Evolutionary conservation across 2,797 vertebrate species (phyloP).

Genomic region (Miichthys miiuy): DNA sequence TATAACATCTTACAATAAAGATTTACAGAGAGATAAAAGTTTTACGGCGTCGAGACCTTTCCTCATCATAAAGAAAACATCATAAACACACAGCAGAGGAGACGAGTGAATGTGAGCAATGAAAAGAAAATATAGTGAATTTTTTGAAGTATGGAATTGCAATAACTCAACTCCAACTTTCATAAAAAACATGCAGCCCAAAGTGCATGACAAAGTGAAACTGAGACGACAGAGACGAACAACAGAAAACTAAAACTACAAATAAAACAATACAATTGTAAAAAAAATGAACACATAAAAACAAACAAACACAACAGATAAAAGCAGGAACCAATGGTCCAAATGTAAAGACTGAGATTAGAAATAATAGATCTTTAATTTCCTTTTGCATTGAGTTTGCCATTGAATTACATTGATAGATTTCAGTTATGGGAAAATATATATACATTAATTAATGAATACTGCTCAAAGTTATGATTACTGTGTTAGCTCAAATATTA

Average conservation of each 20-base stretch:
- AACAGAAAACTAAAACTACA: neutral
- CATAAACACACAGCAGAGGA: neutral
- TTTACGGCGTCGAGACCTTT: neutral
- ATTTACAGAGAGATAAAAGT: conserved; percentile 10
- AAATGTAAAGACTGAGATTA: too few relatives aligned
- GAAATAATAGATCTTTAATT: too few relatives aligned
- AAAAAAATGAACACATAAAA: too few relatives aligned
- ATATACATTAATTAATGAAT: neutral
- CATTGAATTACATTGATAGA: neutral
- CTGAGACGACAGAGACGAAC: too few relatives aligned
- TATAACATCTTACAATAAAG: conserved; percentile 6
- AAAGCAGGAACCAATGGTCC: too few relatives aligned
- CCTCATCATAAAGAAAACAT: neutral
- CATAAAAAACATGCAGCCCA: too few relatives aligned
- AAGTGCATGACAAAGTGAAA: too few relatives aligned
- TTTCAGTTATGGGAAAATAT: neutral
- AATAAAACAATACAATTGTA: too few relatives aligned
- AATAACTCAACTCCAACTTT: too few relatives aligned
- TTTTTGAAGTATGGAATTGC: too few relatives aligned
- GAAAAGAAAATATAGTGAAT: neutral
- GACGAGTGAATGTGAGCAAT: neutral
- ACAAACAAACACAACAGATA: too few relatives aligned
- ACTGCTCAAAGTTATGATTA: conserved; percentile 2
- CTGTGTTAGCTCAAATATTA: neutral
- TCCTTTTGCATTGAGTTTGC: too few relatives aligned